Evolutionary conservation across 2,113 vertebrate species (phyloP), one percentile per base, ranked within the genome.

Genomic region (Dromiciops gliroides): DNA sequence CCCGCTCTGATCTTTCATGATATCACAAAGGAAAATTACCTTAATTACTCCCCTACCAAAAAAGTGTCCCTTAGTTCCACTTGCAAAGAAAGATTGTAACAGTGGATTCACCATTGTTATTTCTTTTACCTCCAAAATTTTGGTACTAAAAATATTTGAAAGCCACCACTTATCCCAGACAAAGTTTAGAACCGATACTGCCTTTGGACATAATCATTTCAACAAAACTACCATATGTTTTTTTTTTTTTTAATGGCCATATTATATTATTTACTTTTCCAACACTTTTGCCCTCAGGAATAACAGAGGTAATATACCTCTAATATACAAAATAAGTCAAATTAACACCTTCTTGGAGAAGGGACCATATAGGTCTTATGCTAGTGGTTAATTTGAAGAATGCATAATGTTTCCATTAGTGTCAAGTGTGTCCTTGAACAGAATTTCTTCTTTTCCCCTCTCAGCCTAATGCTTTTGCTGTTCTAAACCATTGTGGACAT

Each of bases 311-410:
- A 48, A 89, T n/a, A n/a, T n/a, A n/a, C n/a, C n/a, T n/a, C n/a
- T n/a, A n/a, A n/a, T n/a, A n/a, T n/a, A n/a, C 89, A 91, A 94
- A 94, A 48, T 90, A 90, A 94, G 44, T 75, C 48, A 51, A 28
- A 10, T 48, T 48, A 94, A 25, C 8, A 50, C 48, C 26, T 92
- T 2, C 50, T 90, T 90, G 37, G 14, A 92, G 19, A 88, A 47
- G 5, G 48, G 48, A n/a, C 37, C 93, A 88, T 89, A 51, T 90
- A 96, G 56, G 94, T 31, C 25, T 90, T 47, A 25, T n/a, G 83
- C 51, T 92, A 96, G 67, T 48, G 1, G 28, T 28, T 90, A 2
- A 50, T 50, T 89, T 48, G 6, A 83, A 83, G 67, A 44, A 5
- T 44, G 16, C 37, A 22, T 83, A 83, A 83, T 23, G 67, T 83